Percentiles rank a stretch among this genome's conserved stretches.
These are phyloP conservation scores for Cyrtonyx montezumae DNA, from an alignment of 2,113 vertebrate species.

Conservation along the genomic window DNA sequence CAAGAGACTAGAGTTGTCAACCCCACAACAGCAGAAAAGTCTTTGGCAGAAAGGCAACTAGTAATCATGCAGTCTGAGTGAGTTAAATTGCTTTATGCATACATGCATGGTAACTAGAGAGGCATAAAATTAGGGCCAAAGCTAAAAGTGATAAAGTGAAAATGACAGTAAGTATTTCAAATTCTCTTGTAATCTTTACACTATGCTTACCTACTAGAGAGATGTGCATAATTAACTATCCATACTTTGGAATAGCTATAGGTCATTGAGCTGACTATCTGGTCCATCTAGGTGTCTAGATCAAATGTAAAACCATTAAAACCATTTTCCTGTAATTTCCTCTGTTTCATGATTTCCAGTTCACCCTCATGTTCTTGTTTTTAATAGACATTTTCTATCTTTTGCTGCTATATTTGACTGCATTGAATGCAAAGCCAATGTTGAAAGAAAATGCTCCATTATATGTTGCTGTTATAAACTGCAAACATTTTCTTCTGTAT, in stretches of 20 bases:
- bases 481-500: background rate
- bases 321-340: background rate
- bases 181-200: background rate
- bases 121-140: background rate
- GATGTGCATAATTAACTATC: background rate
- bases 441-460: background rate
- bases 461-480: background rate
- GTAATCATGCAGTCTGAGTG: background rate
- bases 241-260: background rate
- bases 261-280: background rate
- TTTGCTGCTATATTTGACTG: background rate
- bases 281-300: background rate
- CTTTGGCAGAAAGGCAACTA: background rate
- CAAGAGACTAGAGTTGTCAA: conserved; percentile 1
- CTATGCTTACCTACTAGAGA: background rate
- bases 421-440: background rate
- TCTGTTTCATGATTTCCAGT: background rate
- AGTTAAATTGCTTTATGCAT: conserved; percentile 17
- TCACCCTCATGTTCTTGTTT: background rate
- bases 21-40: background rate
- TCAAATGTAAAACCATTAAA: background rate
- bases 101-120: background rate
- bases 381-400: background rate
- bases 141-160: background rate
- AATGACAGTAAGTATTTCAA: background rate